Evolutionary conservation across 2,113 vertebrate species (phyloP).

Genomic region (Accipiter virgatus): DNA sequence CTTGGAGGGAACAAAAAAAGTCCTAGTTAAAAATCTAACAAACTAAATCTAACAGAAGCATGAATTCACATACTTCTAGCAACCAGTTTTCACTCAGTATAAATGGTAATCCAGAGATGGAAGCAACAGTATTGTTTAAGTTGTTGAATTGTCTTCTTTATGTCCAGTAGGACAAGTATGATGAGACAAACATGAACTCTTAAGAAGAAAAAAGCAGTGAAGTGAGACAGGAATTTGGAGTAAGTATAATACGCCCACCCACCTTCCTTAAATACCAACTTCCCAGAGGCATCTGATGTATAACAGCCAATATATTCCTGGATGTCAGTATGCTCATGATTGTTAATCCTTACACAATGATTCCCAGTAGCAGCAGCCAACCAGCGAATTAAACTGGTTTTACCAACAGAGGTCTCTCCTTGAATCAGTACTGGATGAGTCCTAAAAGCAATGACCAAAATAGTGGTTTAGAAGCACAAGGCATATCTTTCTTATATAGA

Average conservation of each 20-base stretch:
- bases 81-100: neutral
- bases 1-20: constrained; percentile 61
- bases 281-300: constrained; percentile 86
- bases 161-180: neutral
- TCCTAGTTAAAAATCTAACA: neutral
- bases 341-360: constrained; percentile 96
- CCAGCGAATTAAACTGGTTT: constrained; percentile 95
- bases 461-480: fast-evolving
- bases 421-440: constrained; percentile 92
- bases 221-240: neutral
- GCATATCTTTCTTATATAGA: neutral
- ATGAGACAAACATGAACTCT: neutral
- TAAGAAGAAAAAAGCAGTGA: neutral
- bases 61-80: neutral
- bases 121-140: neutral
- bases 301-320: constrained; percentile 98
- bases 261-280: constrained; percentile 94
- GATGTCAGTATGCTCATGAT: constrained; percentile 98
- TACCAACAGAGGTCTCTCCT: constrained; percentile 96
- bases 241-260: neutral
- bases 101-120: neutral
- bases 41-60: neutral
- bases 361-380: constrained; percentile 90
- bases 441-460: constrained; percentile 69
- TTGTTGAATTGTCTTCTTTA: neutral